phyloP scores from a whole-genome alignment of 1,140 invertebrate genomes.

The Neodiprion virginianus region DNA sequence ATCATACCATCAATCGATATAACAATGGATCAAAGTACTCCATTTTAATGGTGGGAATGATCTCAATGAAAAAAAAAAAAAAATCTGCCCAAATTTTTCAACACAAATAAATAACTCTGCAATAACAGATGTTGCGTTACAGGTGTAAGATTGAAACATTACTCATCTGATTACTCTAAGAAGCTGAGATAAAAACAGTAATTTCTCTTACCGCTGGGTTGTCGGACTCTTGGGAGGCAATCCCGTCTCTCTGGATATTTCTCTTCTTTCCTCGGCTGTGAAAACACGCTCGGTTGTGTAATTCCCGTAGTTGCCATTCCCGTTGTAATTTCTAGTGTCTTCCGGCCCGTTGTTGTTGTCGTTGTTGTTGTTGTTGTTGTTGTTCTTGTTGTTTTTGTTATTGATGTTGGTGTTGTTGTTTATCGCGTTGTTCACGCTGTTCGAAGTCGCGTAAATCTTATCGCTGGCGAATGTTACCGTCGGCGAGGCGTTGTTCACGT shows the following conservation, averaged over 20 bases:
- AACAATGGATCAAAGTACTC: no score
- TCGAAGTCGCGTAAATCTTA: conserved; percentile 40
- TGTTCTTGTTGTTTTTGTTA: conserved; percentile 41
- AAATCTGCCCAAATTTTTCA: no score
- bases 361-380: conserved; percentile 33
- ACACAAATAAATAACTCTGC: no score
- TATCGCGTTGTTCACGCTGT: conserved; percentile 44
- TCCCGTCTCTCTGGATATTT: conserved; percentile 65
- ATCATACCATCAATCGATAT: no score
- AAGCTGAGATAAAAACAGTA: no score
- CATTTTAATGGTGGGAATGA: no score
- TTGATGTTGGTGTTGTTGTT: conserved; percentile 44
- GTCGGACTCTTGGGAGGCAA: conserved; percentile 76
- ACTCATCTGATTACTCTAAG: no score
- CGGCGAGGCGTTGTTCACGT: conserved; percentile 70
- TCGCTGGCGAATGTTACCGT: conserved; percentile 64
- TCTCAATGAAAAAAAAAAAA: conserved; percentile 27
- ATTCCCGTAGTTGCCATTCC: conserved; percentile 39
- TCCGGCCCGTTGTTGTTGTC: conserved; percentile 28
- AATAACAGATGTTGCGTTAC: no score
- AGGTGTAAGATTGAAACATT: no score
- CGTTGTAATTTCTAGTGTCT: conserved; percentile 27
- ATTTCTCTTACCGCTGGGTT: conserved; percentile 67
- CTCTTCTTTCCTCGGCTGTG: conserved; percentile 56
- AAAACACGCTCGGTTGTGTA: conserved; percentile 42